Evolutionary conservation across 2,797 vertebrate species (phyloP).

Genomic region (Lepidocolaptes lacrymiger): DNA sequence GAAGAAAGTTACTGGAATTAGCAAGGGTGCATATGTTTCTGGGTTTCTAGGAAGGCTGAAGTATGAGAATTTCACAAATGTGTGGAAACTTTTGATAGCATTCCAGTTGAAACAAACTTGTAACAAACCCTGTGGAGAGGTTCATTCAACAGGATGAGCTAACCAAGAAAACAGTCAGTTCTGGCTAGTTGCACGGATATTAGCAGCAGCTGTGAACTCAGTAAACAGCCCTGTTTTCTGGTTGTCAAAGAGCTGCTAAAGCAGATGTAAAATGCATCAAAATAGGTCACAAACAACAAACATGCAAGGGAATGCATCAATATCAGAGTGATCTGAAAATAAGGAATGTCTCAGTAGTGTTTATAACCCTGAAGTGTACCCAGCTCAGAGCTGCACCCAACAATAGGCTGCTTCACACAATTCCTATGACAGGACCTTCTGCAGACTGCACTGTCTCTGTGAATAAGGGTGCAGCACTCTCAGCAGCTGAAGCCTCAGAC

Average conservation of each 20-base stretch:
- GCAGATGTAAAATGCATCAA: slow-evolving; percentile 69
- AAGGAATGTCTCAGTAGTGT: neutral
- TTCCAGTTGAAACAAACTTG: slow-evolving; percentile 66
- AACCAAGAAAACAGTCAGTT: slow-evolving; percentile 71
- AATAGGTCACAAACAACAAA: slow-evolving; percentile 63
- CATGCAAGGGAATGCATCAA: slow-evolving; percentile 43
- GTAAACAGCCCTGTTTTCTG: slow-evolving; percentile 68
- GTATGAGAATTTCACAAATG: slow-evolving; percentile 55
- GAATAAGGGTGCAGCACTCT: neutral
- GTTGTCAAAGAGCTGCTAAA: slow-evolving; percentile 66
- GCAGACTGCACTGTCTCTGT: neutral
- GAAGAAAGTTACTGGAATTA: slow-evolving; percentile 35
- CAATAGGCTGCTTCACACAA: neutral
- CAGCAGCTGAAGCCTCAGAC: neutral
- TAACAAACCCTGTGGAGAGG: slow-evolving; percentile 61
- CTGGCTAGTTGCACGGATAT: slow-evolving; percentile 58
- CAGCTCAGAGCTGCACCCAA: neutral
- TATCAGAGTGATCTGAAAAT: slow-evolving; percentile 16
- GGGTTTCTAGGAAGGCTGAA: slow-evolving; percentile 62
- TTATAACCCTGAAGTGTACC: neutral
- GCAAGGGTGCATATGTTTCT: slow-evolving; percentile 21
- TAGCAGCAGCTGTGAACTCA: slow-evolving; percentile 67
- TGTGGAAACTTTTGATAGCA: slow-evolving; percentile 61
- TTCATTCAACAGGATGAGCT: slow-evolving; percentile 69
- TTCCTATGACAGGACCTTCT: neutral